phyloP scores from a whole-genome alignment of 2,888 invertebrate species.

The Linnaemya vulpina region DNA sequence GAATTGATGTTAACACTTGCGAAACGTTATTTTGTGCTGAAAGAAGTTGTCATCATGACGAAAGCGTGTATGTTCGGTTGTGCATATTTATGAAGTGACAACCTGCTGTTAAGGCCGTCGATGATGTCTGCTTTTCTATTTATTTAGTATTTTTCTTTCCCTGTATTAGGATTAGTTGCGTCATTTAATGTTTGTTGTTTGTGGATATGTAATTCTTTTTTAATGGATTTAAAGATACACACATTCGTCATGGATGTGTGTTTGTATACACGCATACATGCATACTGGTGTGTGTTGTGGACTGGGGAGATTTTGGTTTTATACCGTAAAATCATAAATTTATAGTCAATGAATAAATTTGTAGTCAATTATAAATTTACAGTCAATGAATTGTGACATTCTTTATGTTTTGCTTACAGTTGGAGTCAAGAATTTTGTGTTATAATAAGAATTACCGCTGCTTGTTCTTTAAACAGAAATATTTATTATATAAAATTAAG shows the following conservation, averaged over 20 bases:
- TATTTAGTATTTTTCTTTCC: neutral
- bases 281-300: no score
- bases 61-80: neutral
- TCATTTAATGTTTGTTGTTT: slow-evolving; percentile 6
- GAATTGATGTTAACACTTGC: slow-evolving; percentile 80
- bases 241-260: no score
- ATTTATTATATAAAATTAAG: no score
- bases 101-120: slow-evolving; percentile 64
- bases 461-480: no score
- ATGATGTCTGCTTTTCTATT: slow-evolving; percentile 28
- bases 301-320: slow-evolving; percentile 4
- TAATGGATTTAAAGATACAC: no score
- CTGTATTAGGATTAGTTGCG: neutral
- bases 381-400: slow-evolving; percentile 39
- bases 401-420: neutral
- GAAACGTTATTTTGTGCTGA: slow-evolving; percentile 54
- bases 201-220: slow-evolving; percentile 18
- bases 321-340: no score
- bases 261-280: no score
- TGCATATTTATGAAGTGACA: slow-evolving; percentile 41
- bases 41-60: slow-evolving; percentile 31
- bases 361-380: no score
- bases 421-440: neutral
- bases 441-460: neutral
- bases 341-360: no score